phyloP scores from a whole-genome alignment of 2,113 vertebrate genomes.

The Forbesichthys agassizii region DNA sequence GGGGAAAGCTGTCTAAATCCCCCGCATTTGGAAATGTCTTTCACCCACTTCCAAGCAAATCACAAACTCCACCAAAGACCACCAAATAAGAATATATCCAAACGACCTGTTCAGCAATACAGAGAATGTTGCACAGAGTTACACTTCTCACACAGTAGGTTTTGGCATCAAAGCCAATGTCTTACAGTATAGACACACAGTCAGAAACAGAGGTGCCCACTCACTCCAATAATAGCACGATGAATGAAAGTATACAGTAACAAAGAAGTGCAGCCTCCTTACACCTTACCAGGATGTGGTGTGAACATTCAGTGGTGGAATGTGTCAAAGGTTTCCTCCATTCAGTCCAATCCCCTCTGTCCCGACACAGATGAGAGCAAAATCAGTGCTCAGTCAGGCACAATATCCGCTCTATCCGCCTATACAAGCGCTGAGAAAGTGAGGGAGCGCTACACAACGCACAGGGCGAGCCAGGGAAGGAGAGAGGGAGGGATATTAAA shows the following conservation, averaged over 20 bases:
- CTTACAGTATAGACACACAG: neutral
- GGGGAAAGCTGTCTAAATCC: neutral
- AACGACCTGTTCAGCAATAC: slow-evolving; percentile 31
- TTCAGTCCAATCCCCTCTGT: slow-evolving; percentile 27
- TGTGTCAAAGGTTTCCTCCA: slow-evolving; percentile 49
- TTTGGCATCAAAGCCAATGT: neutral
- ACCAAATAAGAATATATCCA: slow-evolving; percentile 9
- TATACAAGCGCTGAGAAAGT: slow-evolving; percentile 68
- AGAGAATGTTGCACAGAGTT: neutral
- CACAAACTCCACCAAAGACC: slow-evolving; percentile 5
- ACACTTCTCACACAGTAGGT: too few relatives aligned
- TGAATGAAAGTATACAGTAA: neutral
- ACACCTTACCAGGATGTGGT: slow-evolving; percentile 65
- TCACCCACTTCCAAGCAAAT: slow-evolving; percentile 6
- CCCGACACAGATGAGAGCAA: slow-evolving; percentile 29
- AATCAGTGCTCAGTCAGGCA: slow-evolving; percentile 27
- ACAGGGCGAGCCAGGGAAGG: slow-evolving; percentile 61
- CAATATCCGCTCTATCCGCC: slow-evolving; percentile 60
- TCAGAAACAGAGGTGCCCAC: too few relatives aligned
- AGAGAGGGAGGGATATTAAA: slow-evolving; percentile 50
- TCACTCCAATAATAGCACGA: too few relatives aligned
- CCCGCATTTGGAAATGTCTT: neutral
- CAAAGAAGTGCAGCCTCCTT: too few relatives aligned
- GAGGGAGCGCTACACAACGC: slow-evolving; percentile 72
- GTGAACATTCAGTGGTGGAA: slow-evolving; percentile 59